Conservation (phyloP, 1,140 invertebrate genomes). For the Plutomurus gul region DNA sequence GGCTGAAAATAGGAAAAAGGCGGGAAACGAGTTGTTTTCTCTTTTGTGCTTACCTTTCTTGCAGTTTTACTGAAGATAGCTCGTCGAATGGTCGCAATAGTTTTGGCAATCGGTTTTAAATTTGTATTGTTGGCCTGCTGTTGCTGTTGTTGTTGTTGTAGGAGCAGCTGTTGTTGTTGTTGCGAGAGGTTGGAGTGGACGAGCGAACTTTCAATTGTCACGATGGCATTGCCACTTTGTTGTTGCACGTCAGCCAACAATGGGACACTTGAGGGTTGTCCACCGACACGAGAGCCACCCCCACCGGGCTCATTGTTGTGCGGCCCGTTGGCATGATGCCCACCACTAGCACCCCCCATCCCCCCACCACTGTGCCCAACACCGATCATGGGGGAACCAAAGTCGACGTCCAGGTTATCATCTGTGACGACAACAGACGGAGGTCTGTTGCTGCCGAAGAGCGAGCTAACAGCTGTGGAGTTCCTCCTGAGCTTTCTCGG, state of each 20-base stretch:
- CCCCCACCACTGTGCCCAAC: conserved; percentile 20
- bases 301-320: conserved; percentile 8
- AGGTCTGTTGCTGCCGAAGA: conserved; percentile 38
- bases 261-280: conserved; percentile 45
- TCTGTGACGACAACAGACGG: conserved; percentile 53
- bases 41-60: conserved; percentile 51
- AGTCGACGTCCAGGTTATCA: conserved; percentile 52
- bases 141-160: conserved; percentile 23
- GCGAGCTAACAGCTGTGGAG: conserved; percentile 52
- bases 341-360: conserved; percentile 32
- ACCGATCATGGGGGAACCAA: conserved; percentile 40
- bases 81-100: conserved; percentile 50
- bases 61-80: conserved; percentile 54
- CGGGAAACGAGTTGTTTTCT: not conserved
- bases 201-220: conserved; percentile 44
- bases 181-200: conserved; percentile 1
- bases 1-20: not conserved
- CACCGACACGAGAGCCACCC: not conserved
- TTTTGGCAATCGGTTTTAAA: conserved; percentile 54
- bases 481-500: conserved; percentile 52
- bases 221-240: conserved; percentile 41
- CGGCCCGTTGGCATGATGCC: conserved; percentile 5
- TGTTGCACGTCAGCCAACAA: conserved; percentile 50
- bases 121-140: conserved; percentile 43
- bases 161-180: not conserved